Percentiles rank a stretch among this genome's conserved stretches.
Conservation (phyloP, 2,888 invertebrate genomes). For the Drosophila peninsularis region DNA sequence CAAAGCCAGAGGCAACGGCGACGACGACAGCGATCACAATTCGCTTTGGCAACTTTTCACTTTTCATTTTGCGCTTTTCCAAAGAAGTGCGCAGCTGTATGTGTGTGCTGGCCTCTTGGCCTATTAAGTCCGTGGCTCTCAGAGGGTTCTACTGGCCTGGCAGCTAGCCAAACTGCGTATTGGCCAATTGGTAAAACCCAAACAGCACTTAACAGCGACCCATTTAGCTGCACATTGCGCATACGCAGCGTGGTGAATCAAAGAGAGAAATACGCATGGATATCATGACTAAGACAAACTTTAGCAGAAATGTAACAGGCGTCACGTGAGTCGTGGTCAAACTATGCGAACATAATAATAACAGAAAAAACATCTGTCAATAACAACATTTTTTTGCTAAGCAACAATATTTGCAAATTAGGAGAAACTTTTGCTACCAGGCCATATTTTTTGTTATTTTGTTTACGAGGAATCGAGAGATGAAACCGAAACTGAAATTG, state of each 20-base stretch:
- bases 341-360: slow-evolving; percentile 49
- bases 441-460: slow-evolving; percentile 27
- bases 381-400: slow-evolving; percentile 18
- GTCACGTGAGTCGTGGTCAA: slow-evolving; percentile 69
- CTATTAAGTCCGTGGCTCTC: slow-evolving; percentile 68
- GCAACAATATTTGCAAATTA: slow-evolving; percentile 74
- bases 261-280: not conserved
- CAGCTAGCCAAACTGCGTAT: slow-evolving; percentile 53
- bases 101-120: slow-evolving; percentile 70
- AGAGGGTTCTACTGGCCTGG: slow-evolving; percentile 62
- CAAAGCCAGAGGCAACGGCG: slow-evolving; percentile 13
- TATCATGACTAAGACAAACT: slow-evolving; percentile 59
- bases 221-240: slow-evolving; percentile 69
- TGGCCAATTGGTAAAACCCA: slow-evolving; percentile 49
- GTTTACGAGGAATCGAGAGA: slow-evolving; percentile 45
- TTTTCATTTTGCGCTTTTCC: slow-evolving; percentile 82
- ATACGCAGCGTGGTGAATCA: slow-evolving; percentile 64
- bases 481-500: slow-evolving; percentile 56
- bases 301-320: slow-evolving; percentile 62
- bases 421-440: slow-evolving; percentile 71
- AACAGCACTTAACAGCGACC: slow-evolving; percentile 56
- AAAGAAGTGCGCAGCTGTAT: not conserved
- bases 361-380: slow-evolving; percentile 22
- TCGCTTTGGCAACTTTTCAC: slow-evolving; percentile 80
- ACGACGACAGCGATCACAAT: slow-evolving; percentile 18